A percentile compares a stretch with the other conserved stretches of the same genome.
Evolutionary conservation across 1,140 invertebrate genomes (phyloP).

Genomic region (Drosophila aff.): DNA sequence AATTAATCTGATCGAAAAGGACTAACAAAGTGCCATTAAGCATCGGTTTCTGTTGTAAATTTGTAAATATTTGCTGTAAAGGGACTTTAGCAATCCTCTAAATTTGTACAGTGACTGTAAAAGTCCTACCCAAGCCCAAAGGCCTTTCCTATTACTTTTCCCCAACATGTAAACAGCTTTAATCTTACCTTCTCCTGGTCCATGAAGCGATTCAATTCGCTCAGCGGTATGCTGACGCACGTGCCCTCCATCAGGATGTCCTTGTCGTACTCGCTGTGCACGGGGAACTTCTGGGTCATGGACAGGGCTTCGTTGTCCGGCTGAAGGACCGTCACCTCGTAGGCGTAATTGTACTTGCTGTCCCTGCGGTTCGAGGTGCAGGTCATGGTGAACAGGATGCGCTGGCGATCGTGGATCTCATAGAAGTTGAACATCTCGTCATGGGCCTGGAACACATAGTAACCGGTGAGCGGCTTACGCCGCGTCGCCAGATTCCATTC

Average conservation of each 20-base stretch:
- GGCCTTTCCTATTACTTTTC: neutral
- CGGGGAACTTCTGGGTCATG: constrained; percentile 79
- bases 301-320: constrained; percentile 75
- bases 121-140: neutral
- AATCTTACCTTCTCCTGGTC: constrained; percentile 74
- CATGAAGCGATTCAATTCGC: constrained; percentile 71
- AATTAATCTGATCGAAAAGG: neutral
- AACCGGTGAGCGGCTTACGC: constrained; percentile 73
- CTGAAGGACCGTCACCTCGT: constrained; percentile 74
- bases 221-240: constrained; percentile 68
- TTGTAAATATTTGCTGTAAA: too few relatives aligned
- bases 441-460: constrained; percentile 78
- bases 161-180: neutral
- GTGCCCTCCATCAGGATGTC: constrained; percentile 80
- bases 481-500: constrained; percentile 72
- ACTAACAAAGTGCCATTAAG: neutral
- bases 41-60: neutral
- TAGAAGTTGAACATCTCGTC: constrained; percentile 84
- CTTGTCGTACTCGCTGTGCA: constrained; percentile 81
- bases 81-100: too few relatives aligned
- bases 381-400: constrained; percentile 81
- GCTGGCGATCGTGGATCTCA: constrained; percentile 75
- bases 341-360: constrained; percentile 79
- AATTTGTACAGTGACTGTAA: neutral
- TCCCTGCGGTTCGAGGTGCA: constrained; percentile 77